Evolutionary conservation across 1,140 invertebrate genomes (phyloP), one percentile per base, ranked within the genome.

Genomic region (Phymastichus coffea): DNA sequence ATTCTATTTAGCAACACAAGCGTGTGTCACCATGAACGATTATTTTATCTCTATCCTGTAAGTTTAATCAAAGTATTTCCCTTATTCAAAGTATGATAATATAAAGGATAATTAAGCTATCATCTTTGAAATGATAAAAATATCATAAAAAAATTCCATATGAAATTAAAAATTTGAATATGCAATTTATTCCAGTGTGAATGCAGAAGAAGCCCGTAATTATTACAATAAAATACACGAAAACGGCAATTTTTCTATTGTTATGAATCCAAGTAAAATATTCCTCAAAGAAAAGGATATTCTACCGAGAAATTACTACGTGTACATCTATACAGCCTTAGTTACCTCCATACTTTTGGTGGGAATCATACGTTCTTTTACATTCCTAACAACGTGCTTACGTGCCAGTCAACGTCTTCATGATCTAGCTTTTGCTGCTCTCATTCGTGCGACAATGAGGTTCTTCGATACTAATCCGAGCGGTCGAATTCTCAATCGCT

Each of bases 381-480:
- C 68, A 0, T 91, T 89, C 68, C 91, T 90, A 68, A 80, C 81
- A 25, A 66, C 87, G 2, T 85, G 85, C 26, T 85, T 89, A 75
- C 70, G 76, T 4, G 81, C 86, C 37, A 89, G 88, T 2, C 81
- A 85, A 54, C 82, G 78, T 46, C 70, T 92, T 2, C 89, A 92
- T 70, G 84, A 89, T 63, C 74, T 69, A 25, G 87, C 89, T 81
- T 91, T 91, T 70, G 65, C 70, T 25, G 79, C 79, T 41, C 73
- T 88, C 14, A 76, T 89, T 2, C 70, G 74, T 44, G 77, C 81
- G 0, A 70, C 59, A n/a, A 89, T 93, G 85, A 73, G 84, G 53
- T 94, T 94, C 68, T 94, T 92, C 62, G 88, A 93, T 62, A 83
- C 80, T 0, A 93, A 89, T 72, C 87, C 88, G 4, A 86, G 85